Evolutionary conservation across 2,888 invertebrate genomes (phyloP).

Genomic region (Sthenelais limicola): DNA sequence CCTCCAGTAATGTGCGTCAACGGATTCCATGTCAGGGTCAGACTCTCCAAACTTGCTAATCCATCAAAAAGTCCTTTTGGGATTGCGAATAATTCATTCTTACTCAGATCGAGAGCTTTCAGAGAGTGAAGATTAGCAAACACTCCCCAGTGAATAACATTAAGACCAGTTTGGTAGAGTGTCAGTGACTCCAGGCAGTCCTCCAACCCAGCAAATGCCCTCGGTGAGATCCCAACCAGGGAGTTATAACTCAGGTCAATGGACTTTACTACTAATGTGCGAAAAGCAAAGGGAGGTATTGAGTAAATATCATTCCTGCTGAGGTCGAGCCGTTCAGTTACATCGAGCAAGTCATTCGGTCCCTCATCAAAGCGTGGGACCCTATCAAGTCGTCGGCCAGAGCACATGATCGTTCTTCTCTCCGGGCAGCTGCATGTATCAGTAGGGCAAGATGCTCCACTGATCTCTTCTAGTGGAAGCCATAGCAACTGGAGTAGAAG

Average conservation of each 20-base stretch:
- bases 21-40: slow-evolving; percentile 47
- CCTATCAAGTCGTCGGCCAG: slow-evolving; percentile 42
- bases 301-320: slow-evolving; percentile 49
- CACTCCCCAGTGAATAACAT: slow-evolving; percentile 53
- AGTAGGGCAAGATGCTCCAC: slow-evolving; percentile 45
- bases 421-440: slow-evolving; percentile 47
- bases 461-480: too few relatives aligned
- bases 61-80: slow-evolving; percentile 51
- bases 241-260: slow-evolving; percentile 49
- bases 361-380: slow-evolving; percentile 45
- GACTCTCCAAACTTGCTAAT: slow-evolving; percentile 40
- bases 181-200: slow-evolving; percentile 44
- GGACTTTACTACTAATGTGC: slow-evolving; percentile 35
- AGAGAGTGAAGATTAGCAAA: slow-evolving; percentile 46
- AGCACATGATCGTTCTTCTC: slow-evolving; percentile 43
- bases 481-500: too few relatives aligned
- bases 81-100: slow-evolving; percentile 50
- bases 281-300: slow-evolving; percentile 48
- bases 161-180: slow-evolving; percentile 42
- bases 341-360: slow-evolving; percentile 4
- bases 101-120: slow-evolving; percentile 43
- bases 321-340: slow-evolving; percentile 44
- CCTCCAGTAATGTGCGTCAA: slow-evolving; percentile 38
- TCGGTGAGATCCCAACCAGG: slow-evolving; percentile 50
- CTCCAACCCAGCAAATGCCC: slow-evolving; percentile 52